Evolutionary conservation across 1,140 invertebrate genomes (phyloP).

Genomic region (Drosophila micromelanica): DNA sequence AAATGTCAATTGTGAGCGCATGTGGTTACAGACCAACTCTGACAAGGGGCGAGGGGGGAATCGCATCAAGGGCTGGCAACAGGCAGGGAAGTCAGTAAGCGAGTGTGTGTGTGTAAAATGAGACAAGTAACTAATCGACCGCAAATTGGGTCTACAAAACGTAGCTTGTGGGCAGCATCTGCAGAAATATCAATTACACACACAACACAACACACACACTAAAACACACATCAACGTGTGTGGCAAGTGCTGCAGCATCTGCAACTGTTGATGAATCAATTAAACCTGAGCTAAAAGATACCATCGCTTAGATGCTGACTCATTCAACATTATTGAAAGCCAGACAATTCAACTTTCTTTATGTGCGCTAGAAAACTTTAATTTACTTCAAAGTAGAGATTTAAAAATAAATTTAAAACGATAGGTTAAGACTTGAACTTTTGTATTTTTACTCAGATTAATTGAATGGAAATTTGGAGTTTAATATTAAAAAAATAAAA

Average conservation of each 20-base stretch:
- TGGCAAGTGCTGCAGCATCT: constrained; percentile 17
- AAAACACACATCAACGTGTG: constrained; percentile 18
- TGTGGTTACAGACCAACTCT: constrained; percentile 44
- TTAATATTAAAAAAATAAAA: too few relatives aligned
- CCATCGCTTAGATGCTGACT: not conserved
- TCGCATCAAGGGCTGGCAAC: constrained; percentile 3
- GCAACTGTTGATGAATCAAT: constrained; percentile 5
- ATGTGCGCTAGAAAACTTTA: not conserved
- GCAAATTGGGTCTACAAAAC: constrained; percentile 52
- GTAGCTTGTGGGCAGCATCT: constrained; percentile 39
- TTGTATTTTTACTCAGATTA: too few relatives aligned
- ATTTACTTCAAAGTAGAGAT: too few relatives aligned
- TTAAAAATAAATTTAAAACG: too few relatives aligned
- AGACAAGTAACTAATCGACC: constrained; percentile 62
- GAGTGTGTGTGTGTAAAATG: constrained; percentile 39
- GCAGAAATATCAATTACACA: constrained; percentile 38
- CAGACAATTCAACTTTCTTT: constrained; percentile 9
- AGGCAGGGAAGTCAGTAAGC: constrained; percentile 1
- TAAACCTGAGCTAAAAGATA: constrained; percentile 1
- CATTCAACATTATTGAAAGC: not conserved
- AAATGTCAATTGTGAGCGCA: constrained; percentile 64
- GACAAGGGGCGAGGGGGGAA: not conserved
- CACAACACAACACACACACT: not conserved
- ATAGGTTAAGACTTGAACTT: too few relatives aligned
- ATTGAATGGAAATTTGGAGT: too few relatives aligned